Percentiles rank a stretch among this genome's conserved stretches.
phyloP scores from a whole-genome alignment of 2,113 vertebrate genomes.

The Cnemophilus loriae region DNA sequence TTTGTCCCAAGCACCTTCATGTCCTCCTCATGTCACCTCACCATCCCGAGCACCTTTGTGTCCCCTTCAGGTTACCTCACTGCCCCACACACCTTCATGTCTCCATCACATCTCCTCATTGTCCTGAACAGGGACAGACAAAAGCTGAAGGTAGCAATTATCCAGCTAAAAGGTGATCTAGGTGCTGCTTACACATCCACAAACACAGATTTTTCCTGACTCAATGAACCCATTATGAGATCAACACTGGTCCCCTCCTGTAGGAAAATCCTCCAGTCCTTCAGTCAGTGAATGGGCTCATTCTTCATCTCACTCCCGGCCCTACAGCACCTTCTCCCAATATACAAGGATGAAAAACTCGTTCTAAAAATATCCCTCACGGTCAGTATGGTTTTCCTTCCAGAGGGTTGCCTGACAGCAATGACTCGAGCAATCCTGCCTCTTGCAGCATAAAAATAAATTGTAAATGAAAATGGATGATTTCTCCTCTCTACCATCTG shows the following conservation, averaged over 20 bases:
- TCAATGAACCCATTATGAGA: not conserved
- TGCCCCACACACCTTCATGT: not conserved
- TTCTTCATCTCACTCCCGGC: not conserved
- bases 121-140: not conserved
- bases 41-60: not conserved
- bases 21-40: not conserved
- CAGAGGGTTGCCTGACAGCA: constrained; percentile 36
- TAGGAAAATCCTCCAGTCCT: not conserved
- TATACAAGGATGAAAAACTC: not conserved
- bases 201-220: not conserved
- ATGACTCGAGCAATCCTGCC: constrained; percentile 8
- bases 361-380: not conserved
- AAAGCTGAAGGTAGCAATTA: not conserved
- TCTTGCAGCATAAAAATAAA: constrained; percentile 38
- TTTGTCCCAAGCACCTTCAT: not conserved
- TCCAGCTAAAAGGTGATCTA: not conserved
- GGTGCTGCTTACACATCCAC: not conserved
- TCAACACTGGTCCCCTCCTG: not conserved
- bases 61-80: not conserved
- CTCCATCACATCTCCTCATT: not conserved
- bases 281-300: not conserved
- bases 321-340: not conserved
- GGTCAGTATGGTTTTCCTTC: constrained; percentile 16
- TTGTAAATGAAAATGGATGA: constrained; percentile 38
- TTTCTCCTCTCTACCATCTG: constrained; percentile 51